These are phyloP conservation scores for Ophraella communa DNA, from an alignment of 2,888 invertebrate species.

Conservation along the genomic window DNA sequence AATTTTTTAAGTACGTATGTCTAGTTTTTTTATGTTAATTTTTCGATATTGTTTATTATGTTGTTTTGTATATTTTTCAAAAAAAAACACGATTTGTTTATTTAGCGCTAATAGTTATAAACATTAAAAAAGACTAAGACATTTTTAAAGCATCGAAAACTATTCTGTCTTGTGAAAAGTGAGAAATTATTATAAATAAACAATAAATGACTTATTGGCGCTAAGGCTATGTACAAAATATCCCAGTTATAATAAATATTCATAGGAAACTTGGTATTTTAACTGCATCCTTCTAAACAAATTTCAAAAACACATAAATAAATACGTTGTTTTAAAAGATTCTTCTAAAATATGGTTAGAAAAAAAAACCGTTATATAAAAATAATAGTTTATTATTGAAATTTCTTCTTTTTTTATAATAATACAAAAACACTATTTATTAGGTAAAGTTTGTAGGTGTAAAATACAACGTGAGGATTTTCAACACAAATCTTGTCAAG, in stretches of 20 bases:
- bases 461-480: not conserved
- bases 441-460: not conserved
- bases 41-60: not conserved
- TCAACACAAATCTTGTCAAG: not conserved
- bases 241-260: constrained; percentile 51
- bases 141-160: constrained; percentile 23
- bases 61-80: not conserved
- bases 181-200: constrained; percentile 49
- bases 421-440: not conserved
- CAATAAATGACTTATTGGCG: constrained; percentile 41
- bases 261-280: constrained; percentile 3
- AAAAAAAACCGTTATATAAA: not conserved
- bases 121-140: not conserved
- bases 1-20: not conserved
- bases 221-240: constrained; percentile 53
- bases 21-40: not conserved
- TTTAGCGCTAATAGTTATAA: no score
- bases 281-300: no score
- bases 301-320: no score
- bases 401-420: not conserved
- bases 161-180: constrained; percentile 43
- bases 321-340: no score
- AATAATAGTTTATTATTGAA: not conserved
- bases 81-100: constrained; percentile 10
- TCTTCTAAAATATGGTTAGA: not conserved